phyloP scores from a whole-genome alignment of 2,113 vertebrate genomes.

The Myanophis thanlyinensis region DNA sequence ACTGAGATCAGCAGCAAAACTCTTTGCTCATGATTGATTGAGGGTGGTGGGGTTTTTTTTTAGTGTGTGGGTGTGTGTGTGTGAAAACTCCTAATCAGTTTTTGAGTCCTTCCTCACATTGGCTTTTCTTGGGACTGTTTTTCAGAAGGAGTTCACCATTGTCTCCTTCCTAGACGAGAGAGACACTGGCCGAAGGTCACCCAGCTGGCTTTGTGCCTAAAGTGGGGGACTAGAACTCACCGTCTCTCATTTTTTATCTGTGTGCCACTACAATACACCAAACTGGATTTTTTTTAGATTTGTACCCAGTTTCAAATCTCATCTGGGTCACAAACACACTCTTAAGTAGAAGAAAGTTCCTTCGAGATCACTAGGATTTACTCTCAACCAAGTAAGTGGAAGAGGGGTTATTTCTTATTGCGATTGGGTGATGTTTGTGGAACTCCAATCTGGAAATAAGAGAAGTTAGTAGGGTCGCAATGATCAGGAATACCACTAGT shows the following conservation, averaged over 20 bases:
- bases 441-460: neutral
- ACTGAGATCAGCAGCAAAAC: neutral
- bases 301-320: neutral
- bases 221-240: neutral
- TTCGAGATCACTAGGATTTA: neutral
- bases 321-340: neutral
- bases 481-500: neutral
- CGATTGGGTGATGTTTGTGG: neutral
- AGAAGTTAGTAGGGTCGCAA: neutral
- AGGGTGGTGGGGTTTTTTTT: neutral
- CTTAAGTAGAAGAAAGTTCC: neutral
- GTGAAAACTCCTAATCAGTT: neutral
- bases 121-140: neutral
- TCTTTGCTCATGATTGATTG: neutral
- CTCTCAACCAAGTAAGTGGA: neutral
- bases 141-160: neutral
- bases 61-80: neutral
- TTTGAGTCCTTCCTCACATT: neutral
- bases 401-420: neutral
- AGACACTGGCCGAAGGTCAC: neutral
- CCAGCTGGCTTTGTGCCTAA: neutral
- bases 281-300: neutral
- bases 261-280: neutral
- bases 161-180: neutral
- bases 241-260: neutral